phyloP scores from a whole-genome alignment of 2,888 invertebrate species.

The Camptogramma bilineatum region DNA sequence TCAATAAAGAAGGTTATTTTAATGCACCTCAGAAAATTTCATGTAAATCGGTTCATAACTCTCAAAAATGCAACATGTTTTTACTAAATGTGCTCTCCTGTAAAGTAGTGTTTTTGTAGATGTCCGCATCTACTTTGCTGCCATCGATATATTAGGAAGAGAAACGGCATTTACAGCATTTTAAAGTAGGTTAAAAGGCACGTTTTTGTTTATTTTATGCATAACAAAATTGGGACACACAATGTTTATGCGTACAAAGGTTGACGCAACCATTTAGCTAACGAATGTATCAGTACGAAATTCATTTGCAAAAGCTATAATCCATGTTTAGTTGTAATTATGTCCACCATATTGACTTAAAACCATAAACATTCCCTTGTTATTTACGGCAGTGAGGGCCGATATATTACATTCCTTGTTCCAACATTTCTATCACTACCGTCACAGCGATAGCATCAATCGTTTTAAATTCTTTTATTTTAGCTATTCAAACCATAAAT shows the following conservation, averaged over 20 bases:
- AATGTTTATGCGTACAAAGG: background rate
- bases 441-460: constrained; percentile 42
- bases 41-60: no score
- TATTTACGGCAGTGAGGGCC: constrained; percentile 19
- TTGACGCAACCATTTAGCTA: background rate
- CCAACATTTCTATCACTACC: constrained; percentile 38
- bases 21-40: no score
- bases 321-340: constrained; percentile 1
- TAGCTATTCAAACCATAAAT: constrained; percentile 43
- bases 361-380: constrained; percentile 14
- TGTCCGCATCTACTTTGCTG: no score
- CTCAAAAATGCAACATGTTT: no score
- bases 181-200: no score
- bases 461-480: constrained; percentile 45
- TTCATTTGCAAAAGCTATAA: constrained; percentile 1
- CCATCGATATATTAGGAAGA: no score
- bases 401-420: constrained; percentile 34
- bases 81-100: no score
- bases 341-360: constrained; percentile 10
- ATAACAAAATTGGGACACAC: background rate
- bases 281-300: background rate
- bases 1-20: no score
- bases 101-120: no score
- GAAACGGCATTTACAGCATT: no score
- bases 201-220: no score